phyloP scores from a whole-genome alignment of 2,888 invertebrate genomes.

The Gnatocerus cornutus region DNA sequence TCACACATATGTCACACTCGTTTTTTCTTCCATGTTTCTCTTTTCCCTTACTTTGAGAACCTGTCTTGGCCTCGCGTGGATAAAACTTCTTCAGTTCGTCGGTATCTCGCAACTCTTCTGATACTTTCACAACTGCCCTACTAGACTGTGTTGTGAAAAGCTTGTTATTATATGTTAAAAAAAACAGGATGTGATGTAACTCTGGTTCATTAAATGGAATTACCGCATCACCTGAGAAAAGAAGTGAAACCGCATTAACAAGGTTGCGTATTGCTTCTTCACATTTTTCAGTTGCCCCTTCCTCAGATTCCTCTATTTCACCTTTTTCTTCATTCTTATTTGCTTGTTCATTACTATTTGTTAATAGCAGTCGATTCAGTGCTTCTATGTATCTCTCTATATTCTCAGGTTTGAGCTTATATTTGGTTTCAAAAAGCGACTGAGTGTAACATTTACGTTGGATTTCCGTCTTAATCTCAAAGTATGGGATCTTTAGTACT shows the following conservation, averaged over 20 bases:
- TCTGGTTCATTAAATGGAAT: conserved; percentile 38
- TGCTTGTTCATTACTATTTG: conserved; percentile 34
- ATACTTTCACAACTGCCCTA: conserved; percentile 35
- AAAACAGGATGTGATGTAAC: conserved; percentile 39
- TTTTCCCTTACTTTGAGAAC: too few relatives aligned
- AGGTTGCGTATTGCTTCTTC: conserved; percentile 35
- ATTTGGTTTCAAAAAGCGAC: conserved; percentile 23
- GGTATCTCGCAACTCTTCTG: conserved; percentile 32
- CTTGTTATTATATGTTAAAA: conserved; percentile 35
- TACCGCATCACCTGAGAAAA: conserved; percentile 38
- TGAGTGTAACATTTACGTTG: conserved; percentile 38
- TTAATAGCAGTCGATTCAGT: conserved; percentile 31
- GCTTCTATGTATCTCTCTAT: conserved; percentile 40
- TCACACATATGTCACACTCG: too few relatives aligned
- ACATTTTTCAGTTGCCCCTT: conserved; percentile 38
- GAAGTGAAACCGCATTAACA: conserved; percentile 38
- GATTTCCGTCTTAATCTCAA: conserved; percentile 42
- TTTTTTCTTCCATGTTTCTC: too few relatives aligned
- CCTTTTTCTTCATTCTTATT: too few relatives aligned
- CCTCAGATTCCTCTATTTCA: conserved; percentile 25
- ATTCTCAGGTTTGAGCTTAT: neutral
- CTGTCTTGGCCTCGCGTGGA: too few relatives aligned
- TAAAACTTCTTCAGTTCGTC: neutral
- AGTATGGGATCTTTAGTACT: conserved; percentile 39
- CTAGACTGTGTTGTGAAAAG: conserved; percentile 33